Evolutionary conservation across 1,140 invertebrate genomes (phyloP).

Genomic region (Nasonia giraulti): DNA sequence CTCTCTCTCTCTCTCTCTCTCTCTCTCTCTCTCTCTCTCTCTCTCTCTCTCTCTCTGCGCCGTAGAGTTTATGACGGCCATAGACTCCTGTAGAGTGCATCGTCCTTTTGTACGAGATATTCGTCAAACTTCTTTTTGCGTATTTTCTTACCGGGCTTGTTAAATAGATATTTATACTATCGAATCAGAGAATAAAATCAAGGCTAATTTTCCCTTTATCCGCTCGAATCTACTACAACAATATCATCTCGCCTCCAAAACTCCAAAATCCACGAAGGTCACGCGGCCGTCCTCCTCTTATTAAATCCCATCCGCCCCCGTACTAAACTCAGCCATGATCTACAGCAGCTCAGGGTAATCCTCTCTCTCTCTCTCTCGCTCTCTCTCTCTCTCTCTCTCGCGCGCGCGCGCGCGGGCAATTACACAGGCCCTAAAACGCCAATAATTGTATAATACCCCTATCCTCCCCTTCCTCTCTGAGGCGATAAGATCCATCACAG

Average conservation of each 20-base stretch:
- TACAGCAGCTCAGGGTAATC: background rate
- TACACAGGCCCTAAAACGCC: background rate
- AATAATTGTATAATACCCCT: background rate
- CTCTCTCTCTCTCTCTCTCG: background rate
- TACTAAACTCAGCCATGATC: background rate
- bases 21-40: no score
- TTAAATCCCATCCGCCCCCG: background rate
- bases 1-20: no score
- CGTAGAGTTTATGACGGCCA: no score
- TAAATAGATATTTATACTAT: no score
- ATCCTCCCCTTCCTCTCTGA: no score
- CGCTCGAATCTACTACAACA: background rate
- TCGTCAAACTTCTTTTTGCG: no score
- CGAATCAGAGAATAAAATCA: no score
- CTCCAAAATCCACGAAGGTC: background rate
- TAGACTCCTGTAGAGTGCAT: no score
- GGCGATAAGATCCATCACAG: constrained; percentile 23
- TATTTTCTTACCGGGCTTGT: no score
- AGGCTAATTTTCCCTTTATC: no score
- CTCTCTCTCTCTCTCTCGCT: background rate
- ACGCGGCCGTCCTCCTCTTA: background rate
- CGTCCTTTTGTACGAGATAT: no score
- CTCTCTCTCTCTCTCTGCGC: no score
- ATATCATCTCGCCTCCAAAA: background rate
- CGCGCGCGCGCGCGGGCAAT: background rate